Conservation (phyloP, 2,113 vertebrate genomes). For the Eptesicus fuscus region DNA sequence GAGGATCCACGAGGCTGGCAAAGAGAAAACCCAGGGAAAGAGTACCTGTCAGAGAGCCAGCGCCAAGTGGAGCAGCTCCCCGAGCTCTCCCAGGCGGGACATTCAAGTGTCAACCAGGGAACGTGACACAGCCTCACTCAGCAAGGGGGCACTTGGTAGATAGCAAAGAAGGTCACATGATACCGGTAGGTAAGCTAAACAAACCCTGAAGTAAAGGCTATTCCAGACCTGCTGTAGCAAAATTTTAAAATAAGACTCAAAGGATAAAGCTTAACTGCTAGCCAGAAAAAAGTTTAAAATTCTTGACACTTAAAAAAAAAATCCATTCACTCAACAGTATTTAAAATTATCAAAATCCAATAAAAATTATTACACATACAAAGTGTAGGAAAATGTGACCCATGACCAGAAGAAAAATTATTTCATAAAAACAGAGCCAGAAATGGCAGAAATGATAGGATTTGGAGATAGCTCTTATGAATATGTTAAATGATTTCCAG, state of each 20-base stretch:
- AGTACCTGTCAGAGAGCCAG: background rate
- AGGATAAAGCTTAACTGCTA: background rate
- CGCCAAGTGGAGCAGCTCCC: background rate
- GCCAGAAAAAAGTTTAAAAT: background rate
- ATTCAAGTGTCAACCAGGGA: background rate
- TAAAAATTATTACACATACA: background rate
- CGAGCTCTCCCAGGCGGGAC: background rate
- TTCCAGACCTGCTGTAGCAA: background rate
- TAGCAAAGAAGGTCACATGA: background rate
- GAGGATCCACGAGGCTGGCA: background rate
- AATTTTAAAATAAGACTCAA: background rate
- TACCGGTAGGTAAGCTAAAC: background rate
- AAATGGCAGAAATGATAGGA: background rate
- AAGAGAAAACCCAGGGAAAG: background rate
- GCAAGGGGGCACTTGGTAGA: background rate
- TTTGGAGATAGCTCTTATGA: background rate
- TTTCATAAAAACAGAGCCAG: background rate
- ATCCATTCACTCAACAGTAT: background rate
- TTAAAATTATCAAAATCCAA: background rate
- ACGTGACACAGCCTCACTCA: background rate
- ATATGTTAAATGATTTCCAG: slow-evolving; percentile 21
- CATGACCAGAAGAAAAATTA: background rate
- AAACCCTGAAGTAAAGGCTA: background rate
- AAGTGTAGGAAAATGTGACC: background rate
- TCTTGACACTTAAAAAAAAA: background rate